phyloP scores from a whole-genome alignment of 2,888 invertebrate genomes.

The Ichneumoninae sp. region DNA sequence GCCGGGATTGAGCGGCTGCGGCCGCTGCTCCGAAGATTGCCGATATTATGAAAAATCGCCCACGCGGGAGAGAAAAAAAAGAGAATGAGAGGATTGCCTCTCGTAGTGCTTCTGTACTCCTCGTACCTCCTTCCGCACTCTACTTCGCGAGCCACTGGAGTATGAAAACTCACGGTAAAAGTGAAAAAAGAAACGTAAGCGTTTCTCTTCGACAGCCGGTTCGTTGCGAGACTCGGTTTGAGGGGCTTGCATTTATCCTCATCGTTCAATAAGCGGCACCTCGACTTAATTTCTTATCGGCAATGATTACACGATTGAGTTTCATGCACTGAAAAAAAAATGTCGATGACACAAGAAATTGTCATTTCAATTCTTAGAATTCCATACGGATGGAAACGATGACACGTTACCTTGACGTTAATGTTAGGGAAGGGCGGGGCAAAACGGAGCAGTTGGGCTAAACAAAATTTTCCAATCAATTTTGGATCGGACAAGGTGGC shows the following conservation, averaged over 20 bases:
- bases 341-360: too few relatives aligned
- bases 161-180: constrained; percentile 36
- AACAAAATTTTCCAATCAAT: too few relatives aligned
- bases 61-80: constrained; percentile 43
- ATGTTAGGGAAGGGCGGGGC: too few relatives aligned
- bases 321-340: too few relatives aligned
- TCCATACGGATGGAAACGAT: too few relatives aligned
- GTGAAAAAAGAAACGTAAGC: constrained; percentile 5
- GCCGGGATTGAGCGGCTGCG: constrained; percentile 53
- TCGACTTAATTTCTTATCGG: background rate
- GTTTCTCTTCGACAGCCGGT: constrained; percentile 40
- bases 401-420: too few relatives aligned
- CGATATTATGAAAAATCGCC: constrained; percentile 67
- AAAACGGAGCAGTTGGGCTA: too few relatives aligned
- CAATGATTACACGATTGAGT: too few relatives aligned
- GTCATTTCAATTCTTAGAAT: too few relatives aligned
- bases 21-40: constrained; percentile 56
- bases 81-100: background rate
- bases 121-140: constrained; percentile 11
- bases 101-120: constrained; percentile 16
- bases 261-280: background rate
- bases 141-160: constrained; percentile 44
- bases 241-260: constrained; percentile 36
- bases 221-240: constrained; percentile 37
- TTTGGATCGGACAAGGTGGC: too few relatives aligned